Base-by-base conservation (phyloP, 2,113 vertebrate species). In the Anolis sagrei region DNA sequence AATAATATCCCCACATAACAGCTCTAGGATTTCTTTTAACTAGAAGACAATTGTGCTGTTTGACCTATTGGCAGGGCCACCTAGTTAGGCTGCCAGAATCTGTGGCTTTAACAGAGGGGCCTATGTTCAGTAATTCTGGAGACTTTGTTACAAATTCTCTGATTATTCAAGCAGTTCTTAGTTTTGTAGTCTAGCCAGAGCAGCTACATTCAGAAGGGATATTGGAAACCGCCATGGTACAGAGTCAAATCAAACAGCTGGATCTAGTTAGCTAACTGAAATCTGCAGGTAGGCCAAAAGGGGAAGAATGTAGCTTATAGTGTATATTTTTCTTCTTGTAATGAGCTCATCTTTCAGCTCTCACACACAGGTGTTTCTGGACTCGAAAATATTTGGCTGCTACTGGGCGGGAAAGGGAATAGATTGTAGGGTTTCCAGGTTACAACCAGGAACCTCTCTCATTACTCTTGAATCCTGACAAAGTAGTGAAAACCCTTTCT, bases 311-410 rank as follows among this genome's bases (percentile, higher is more conserved):
- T 1, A 5, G 1, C 61, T 76, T 73, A 73, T 78, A 86, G 2
- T 21, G 54, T 75, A 81, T 91, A 36, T 88, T 86, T 84, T 93
- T 90, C 89, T 74, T 86, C 27, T 7, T 69, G 68, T 83, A 84
- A 89, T 85, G 81, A 91, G 90, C 86, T 91, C 72, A 36, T 39
- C 86, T 88, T 92, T 88, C 86, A 91, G 82, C 68, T 93, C 82
- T 82, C 70, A 75, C 87, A 76, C 44, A 68, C 68, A 92, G 79
- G 77, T 87, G 92, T 83, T 86, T 93, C 86, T 79, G 82, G 77
- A 72, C 54, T 87, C 69, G 84, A 90, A 92, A 83, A 88, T 90
- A 68, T 75, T 81, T 69, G 87, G 64, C 83, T 87, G 82, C 80
- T 91, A 34, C 85, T 66, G 76, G 34, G 58, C 90, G 82, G 80